Percentiles rank a stretch among this genome's conserved stretches.
Conservation (phyloP, 2,113 vertebrate species). For the Cyanocitta stelleri region DNA sequence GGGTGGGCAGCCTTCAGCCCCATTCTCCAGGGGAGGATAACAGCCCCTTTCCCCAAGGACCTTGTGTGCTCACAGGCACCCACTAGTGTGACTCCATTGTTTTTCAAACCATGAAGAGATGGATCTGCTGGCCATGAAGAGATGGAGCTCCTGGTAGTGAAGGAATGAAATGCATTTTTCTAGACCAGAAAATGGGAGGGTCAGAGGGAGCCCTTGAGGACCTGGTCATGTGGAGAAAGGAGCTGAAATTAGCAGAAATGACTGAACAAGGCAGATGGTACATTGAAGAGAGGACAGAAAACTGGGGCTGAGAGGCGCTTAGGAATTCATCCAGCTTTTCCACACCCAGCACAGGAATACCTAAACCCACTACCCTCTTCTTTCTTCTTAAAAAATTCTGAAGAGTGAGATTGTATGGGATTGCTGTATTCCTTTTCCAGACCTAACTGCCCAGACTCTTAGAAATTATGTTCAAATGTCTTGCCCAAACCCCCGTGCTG, state of each 20-base stretch:
- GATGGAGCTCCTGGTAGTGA: neutral
- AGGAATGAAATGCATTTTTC: neutral
- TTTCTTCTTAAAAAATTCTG: neutral
- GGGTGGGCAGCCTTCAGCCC: neutral
- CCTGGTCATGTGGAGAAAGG: neutral
- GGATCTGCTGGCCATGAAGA: neutral
- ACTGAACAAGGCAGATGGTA: neutral
- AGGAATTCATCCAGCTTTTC: neutral
- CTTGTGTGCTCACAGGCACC: neutral
- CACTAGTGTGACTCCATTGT: accelerated
- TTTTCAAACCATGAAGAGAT: neutral
- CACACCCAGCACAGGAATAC: neutral
- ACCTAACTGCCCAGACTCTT: neutral
- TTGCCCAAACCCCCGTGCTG: neutral
- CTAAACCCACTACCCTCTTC: neutral
- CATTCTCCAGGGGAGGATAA: neutral
- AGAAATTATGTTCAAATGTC: neutral
- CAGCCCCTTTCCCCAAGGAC: neutral
- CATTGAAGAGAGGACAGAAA: neutral
- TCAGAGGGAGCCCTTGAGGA: neutral
- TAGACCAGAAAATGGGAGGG: neutral
- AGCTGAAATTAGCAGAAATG: neutral
- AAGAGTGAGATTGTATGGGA: neutral
- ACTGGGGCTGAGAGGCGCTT: neutral
- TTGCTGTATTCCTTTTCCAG: neutral